Evolutionary conservation across 2,797 vertebrate species (phyloP).

Genomic region (Lutjanus argentimaculatus): DNA sequence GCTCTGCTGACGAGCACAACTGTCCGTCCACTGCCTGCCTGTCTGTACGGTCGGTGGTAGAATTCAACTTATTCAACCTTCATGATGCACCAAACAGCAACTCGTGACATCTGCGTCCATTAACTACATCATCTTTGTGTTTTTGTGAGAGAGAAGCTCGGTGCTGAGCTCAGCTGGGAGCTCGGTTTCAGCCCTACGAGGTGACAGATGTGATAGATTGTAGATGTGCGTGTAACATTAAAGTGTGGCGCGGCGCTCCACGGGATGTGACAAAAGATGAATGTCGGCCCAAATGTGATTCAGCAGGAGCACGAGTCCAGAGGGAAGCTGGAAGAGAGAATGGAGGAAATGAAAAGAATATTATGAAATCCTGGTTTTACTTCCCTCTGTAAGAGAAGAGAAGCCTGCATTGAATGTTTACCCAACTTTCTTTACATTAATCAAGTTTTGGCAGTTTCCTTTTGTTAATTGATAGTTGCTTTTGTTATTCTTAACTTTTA

Average conservation of each 20-base stretch:
- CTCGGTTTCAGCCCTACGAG: neutral
- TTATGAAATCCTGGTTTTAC: slow-evolving; percentile 53
- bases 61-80: neutral
- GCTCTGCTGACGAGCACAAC: slow-evolving; percentile 15
- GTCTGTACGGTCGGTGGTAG: neutral
- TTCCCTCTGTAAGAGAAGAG: slow-evolving; percentile 17
- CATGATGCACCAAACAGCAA: neutral
- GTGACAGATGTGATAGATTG: slow-evolving; percentile 29
- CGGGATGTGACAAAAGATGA: slow-evolving; percentile 32
- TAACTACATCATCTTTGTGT: neutral
- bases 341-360: slow-evolving; percentile 2
- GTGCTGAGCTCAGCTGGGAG: slow-evolving; percentile 1
- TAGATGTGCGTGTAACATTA: neutral
- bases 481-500: neutral
- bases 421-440: neutral
- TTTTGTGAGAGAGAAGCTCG: neutral
- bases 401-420: no score
- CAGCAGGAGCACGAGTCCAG: slow-evolving; percentile 11
- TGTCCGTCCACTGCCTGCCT: neutral
- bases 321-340: neutral
- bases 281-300: slow-evolving; percentile 24
- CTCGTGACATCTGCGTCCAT: neutral
- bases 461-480: neutral
- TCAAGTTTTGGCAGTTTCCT: neutral
- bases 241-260: neutral